Conservation (phyloP, 2,888 invertebrate species). For the Petrophora chlorosata region DNA sequence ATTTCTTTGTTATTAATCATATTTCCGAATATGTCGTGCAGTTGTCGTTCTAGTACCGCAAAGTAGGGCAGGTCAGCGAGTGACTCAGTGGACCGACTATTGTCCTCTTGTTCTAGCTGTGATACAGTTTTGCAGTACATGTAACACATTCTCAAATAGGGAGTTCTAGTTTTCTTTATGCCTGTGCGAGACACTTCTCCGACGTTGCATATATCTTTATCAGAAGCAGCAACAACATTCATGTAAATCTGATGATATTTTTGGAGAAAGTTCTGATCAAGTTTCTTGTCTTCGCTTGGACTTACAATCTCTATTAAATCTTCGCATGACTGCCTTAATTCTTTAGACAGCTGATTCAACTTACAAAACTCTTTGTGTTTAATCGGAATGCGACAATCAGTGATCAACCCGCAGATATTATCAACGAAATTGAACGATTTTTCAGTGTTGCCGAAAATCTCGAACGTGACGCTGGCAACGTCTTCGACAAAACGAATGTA, state of each 20-base stretch:
- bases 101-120: slow-evolving; percentile 72
- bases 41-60: slow-evolving; percentile 76
- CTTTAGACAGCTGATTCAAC: slow-evolving; percentile 72
- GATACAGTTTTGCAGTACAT: slow-evolving; percentile 84
- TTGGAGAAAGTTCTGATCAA: slow-evolving; percentile 65
- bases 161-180: slow-evolving; percentile 66
- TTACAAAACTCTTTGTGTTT: slow-evolving; percentile 79
- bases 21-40: slow-evolving; percentile 86
- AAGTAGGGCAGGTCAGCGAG: slow-evolving; percentile 71
- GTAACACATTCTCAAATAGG: slow-evolving; percentile 81
- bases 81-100: slow-evolving; percentile 47
- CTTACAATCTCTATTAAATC: slow-evolving; percentile 69
- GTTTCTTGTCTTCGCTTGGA: slow-evolving; percentile 45
- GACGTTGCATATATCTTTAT: slow-evolving; percentile 74
- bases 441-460: slow-evolving; percentile 76
- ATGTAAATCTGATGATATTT: slow-evolving; percentile 79
- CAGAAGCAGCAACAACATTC: slow-evolving; percentile 76
- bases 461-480: slow-evolving; percentile 76
- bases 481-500: slow-evolving; percentile 78
- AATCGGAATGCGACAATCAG: slow-evolving; percentile 75
- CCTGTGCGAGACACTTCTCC: slow-evolving; percentile 66
- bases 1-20: slow-evolving; percentile 87
- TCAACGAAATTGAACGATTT: slow-evolving; percentile 73
- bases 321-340: slow-evolving; percentile 75
- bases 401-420: slow-evolving; percentile 71